Percentiles rank a stretch among this genome's conserved stretches.
Evolutionary conservation across 2,888 invertebrate species (phyloP).

Genomic region (Chromoteleia sp.): DNA sequence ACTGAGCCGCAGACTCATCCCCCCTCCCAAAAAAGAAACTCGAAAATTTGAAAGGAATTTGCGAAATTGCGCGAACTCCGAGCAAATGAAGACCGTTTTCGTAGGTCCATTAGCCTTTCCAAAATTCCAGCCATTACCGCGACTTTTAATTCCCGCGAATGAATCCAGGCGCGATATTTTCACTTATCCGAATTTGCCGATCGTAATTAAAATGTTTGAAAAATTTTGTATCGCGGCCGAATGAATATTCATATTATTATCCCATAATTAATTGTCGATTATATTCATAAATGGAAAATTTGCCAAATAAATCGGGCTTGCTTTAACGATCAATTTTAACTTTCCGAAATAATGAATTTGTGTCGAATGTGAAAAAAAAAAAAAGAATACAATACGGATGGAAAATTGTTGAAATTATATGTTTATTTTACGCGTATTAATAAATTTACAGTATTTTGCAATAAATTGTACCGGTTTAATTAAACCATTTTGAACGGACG

Average conservation of each 20-base stretch:
- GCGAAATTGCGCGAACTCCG: constrained; percentile 13
- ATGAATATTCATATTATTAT: constrained; percentile 23
- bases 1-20: constrained; percentile 26
- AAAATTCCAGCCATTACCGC: constrained; percentile 20
- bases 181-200: constrained; percentile 1
- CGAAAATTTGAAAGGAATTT: constrained; percentile 30
- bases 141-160: constrained; percentile 10
- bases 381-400: too few species aligned
- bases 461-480: too few species aligned
- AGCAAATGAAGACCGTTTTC: constrained; percentile 24
- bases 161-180: constrained; percentile 12
- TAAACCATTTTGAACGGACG: too few species aligned
- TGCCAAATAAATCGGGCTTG: too few species aligned
- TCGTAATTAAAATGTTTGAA: constrained; percentile 28
- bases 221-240: not conserved
- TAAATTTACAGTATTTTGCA: too few species aligned
- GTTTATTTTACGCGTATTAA: too few species aligned
- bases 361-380: too few species aligned
- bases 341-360: too few species aligned
- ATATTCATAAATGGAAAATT: constrained; percentile 10
- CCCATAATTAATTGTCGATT: constrained; percentile 22
- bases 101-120: constrained; percentile 19
- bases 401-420: too few species aligned
- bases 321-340: too few species aligned
- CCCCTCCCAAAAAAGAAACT: constrained; percentile 16